phyloP scores from a whole-genome alignment of 1,140 invertebrate species.

The Zaprionus davidi region DNA sequence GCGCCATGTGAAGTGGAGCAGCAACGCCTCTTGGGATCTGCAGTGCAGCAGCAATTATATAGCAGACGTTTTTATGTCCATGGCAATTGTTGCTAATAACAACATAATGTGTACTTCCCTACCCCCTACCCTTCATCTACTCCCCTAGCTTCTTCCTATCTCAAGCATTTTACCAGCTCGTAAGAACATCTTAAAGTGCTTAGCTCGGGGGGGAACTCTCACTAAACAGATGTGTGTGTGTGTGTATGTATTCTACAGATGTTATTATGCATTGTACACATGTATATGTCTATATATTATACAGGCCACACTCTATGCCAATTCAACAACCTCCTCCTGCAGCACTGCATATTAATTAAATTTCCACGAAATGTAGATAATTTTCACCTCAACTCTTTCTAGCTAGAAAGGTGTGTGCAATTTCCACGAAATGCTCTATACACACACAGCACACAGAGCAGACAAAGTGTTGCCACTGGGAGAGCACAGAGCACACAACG shows the following conservation, averaged over 20 bases:
- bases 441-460: too few relatives aligned
- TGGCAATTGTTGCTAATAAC: constrained; percentile 33
- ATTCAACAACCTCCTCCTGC: not conserved
- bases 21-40: not conserved
- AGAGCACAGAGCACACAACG: constrained; percentile 16
- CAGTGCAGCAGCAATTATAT: constrained; percentile 16
- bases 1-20: constrained; percentile 38
- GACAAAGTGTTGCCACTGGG: constrained; percentile 45
- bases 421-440: constrained; percentile 8
- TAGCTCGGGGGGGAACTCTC: not conserved
- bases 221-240: not conserved
- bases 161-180: not conserved
- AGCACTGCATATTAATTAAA: constrained; percentile 30
- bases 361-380: constrained; percentile 31
- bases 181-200: not conserved
- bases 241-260: too few relatives aligned
- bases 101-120: constrained; percentile 12
- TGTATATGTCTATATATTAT: not conserved
- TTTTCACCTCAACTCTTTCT: not conserved
- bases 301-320: not conserved
- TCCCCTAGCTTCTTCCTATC: not conserved
- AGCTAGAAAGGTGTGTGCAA: not conserved
- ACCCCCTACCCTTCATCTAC: not conserved
- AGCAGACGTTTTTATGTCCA: constrained; percentile 8
- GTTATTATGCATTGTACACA: too few relatives aligned